A percentile compares a stretch with the other conserved stretches of the same genome.
phyloP scores from a whole-genome alignment of 1,140 invertebrate genomes.

The Saxidomus purpurata region DNA sequence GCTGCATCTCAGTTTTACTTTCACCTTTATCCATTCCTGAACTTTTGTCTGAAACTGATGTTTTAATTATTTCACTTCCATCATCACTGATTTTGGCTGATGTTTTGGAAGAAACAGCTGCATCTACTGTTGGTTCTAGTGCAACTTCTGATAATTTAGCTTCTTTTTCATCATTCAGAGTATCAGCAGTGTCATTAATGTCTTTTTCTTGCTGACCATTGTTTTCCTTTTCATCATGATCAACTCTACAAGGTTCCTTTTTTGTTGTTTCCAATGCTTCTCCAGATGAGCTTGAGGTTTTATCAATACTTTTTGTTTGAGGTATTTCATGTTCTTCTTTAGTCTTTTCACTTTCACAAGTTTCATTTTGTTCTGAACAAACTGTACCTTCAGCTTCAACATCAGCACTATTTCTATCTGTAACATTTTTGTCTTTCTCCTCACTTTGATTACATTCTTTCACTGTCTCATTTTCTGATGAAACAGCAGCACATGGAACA shows the following conservation, averaged over 20 bases:
- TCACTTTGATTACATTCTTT: no score
- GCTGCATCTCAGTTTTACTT: neutral
- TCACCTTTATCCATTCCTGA: no score
- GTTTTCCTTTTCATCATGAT: no score
- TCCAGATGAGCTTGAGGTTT: no score
- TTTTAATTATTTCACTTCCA: neutral
- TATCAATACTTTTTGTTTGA: neutral
- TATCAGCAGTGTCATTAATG: no score
- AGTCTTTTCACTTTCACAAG: neutral
- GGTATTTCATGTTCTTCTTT: neutral
- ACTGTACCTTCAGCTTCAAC: neutral
- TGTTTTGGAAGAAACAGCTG: no score
- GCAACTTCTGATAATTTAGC: neutral
- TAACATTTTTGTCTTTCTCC: neutral
- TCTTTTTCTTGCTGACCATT: no score
- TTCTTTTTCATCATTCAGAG: neutral
- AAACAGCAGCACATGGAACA: no score
- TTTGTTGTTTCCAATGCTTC: no score
- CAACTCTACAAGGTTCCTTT: no score
- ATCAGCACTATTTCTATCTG: neutral
- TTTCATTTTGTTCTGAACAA: neutral
- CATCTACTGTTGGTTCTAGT: neutral
- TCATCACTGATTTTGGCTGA: no score
- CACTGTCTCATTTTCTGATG: no score
- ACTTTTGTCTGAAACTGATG: neutral